Base-by-base conservation (phyloP, 2,113 vertebrate species). In the Antennarius striatus region DNA sequence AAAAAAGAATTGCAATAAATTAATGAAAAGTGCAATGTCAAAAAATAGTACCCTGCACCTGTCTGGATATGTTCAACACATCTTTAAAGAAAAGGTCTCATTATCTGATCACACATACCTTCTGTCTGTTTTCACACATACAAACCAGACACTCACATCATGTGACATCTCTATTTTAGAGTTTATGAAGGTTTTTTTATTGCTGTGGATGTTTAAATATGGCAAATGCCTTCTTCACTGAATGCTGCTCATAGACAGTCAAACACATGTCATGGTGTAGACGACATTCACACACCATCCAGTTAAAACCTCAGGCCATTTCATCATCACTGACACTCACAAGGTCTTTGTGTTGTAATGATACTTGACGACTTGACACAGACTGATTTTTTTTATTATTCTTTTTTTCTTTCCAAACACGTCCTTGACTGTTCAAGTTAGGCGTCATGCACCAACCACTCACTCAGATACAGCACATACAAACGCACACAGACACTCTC, bases 281-380 rank as follows among this genome's bases (percentile, higher is more conserved):
- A 7, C 5, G 2, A 29, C 29, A 72, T 49, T 13, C 15, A 58
- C 58, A 22, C 17, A 64, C 39, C 15, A 43, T 59, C 32, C 14
- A 1, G 51, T 73, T 55, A 67, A 71, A 54, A 60, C 32, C 65
- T 71, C 3, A 0, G 64, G 72, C 56, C 17, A 57, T 42, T 47
- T 28, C 10, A 51, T 62, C 16, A 69, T 68, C 60, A 62, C 55
- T 43, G 47, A 71, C 53, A 45, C n/a, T 60, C n/a, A 55, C 32
- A 29, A 73, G 61, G 77, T 77, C 64, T 81, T 40, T 56, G 16
- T 43, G 42, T 51, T 28, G 52, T 60, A 58, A 56, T 53, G 42
- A 61, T 42, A 56, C 55, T 54, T 56, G 32, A 36, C 39, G 22
- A 22, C 22, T 22, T 22, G 22, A 58, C 15, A 45, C 48, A 76